Percentiles rank a stretch among this genome's conserved stretches.
phyloP scores from a whole-genome alignment of 2,113 vertebrate species.

The Diadophis punctatus region DNA sequence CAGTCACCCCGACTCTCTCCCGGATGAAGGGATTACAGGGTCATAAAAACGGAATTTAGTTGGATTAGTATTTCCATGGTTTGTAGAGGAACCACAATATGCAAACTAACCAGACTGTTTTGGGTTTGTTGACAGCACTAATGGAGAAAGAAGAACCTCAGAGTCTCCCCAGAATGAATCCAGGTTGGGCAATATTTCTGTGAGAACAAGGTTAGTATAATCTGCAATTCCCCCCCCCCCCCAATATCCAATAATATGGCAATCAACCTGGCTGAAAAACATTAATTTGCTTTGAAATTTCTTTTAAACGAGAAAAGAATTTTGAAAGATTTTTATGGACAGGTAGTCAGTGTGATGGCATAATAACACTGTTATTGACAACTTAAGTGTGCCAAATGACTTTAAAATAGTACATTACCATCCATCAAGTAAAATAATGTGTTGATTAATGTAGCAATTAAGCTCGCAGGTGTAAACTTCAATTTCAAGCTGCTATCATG shows the following conservation, averaged over 20 bases:
- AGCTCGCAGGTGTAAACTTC: neutral
- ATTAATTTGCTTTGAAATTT: neutral
- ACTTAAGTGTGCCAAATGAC: neutral
- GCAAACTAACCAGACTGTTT: neutral
- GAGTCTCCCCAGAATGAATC: conserved; percentile 4
- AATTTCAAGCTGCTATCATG: neutral
- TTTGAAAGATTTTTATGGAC: neutral
- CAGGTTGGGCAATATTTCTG: neutral
- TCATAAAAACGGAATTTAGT: neutral
- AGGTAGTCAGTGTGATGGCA: neutral
- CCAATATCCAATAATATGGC: neutral
- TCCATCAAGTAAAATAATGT: neutral
- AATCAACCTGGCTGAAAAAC: neutral
- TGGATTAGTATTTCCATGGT: neutral
- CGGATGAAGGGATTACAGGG: no score
- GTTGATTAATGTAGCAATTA: neutral
- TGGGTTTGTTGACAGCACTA: conserved; percentile 21
- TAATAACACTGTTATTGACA: neutral
- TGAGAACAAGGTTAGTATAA: conserved; percentile 12
- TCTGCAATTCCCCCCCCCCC: neutral
- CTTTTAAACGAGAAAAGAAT: neutral
- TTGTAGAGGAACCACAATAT: neutral
- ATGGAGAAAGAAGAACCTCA: neutral
- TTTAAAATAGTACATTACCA: neutral
- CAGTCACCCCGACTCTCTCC: no score